These are phyloP conservation scores for Hippasteria phrygiana DNA, from an alignment of 53 echinoderm and acorn worm genomes.

Conservation along the genomic window DNA sequence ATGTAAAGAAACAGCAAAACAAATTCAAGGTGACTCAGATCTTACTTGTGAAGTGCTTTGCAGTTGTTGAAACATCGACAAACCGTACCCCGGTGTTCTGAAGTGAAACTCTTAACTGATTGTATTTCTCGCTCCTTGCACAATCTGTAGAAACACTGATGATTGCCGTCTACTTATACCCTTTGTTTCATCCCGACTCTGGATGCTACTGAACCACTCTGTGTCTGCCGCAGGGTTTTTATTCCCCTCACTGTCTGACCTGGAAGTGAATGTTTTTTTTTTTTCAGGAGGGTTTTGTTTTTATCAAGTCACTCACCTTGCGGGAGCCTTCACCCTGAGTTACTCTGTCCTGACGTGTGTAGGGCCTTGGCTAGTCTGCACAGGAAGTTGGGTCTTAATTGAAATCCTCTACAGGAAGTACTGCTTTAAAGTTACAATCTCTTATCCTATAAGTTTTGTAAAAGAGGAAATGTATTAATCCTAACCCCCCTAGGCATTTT, in stretches of 20 bases:
- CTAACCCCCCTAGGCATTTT: no score
- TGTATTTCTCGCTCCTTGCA: no score
- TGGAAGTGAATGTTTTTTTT: constrained; percentile 17
- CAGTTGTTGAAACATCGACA: no score
- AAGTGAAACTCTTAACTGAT: no score
- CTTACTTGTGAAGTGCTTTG: no score
- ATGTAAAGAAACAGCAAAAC: no score
- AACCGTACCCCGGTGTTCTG: no score
- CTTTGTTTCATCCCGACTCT: not conserved
- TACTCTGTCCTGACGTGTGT: not conserved
- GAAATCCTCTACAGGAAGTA: constrained; percentile 24
- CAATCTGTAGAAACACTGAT: no score
- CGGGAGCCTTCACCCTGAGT: constrained; percentile 40
- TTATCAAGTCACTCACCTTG: constrained; percentile 37
- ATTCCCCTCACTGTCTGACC: not conserved
- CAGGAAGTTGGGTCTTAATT: constrained; percentile 48
- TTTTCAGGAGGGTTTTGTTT: no score
- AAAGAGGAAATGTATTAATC: not conserved
- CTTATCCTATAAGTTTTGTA: not conserved
- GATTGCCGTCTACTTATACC: not conserved
- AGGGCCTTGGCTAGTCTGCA: not conserved
- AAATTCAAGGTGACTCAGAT: no score
- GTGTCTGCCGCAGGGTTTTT: not conserved
- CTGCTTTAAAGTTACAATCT: constrained; percentile 4
- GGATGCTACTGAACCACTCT: not conserved